Conservation (phyloP, 2,797 vertebrate species). For the Sitta carolinensis region DNA sequence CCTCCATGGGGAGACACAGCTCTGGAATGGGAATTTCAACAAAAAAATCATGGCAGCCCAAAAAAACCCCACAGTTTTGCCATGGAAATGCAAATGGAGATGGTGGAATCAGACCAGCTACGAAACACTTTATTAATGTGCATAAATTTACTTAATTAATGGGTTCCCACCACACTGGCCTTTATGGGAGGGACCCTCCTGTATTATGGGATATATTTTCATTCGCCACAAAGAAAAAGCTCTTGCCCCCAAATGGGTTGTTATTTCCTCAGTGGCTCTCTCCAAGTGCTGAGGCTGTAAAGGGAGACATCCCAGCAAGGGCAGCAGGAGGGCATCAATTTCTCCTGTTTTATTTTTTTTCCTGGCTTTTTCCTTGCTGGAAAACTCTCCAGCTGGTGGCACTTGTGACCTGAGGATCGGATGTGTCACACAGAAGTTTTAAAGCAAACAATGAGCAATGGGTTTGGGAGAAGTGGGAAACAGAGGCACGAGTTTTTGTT, state of each 20-base stretch:
- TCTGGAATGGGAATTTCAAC: neutral
- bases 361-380: neutral
- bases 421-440: neutral
- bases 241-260: neutral
- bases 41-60: neutral
- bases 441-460: neutral
- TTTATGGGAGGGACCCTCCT: neutral
- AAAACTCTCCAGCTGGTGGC: neutral
- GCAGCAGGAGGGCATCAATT: neutral
- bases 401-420: neutral
- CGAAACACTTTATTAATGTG: neutral
- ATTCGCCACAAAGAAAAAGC: neutral
- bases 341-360: neutral
- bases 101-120: neutral
- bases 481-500: accelerated
- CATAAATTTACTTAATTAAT: neutral
- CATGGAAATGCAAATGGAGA: neutral
- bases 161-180: accelerated
- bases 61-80: neutral
- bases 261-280: neutral
- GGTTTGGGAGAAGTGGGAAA: neutral
- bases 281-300: neutral
- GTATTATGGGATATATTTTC: neutral
- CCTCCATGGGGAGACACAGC: neutral
- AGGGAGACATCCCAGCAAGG: neutral